Conservation (phyloP, 2,113 vertebrate species). For the Gila orcuttii region DNA sequence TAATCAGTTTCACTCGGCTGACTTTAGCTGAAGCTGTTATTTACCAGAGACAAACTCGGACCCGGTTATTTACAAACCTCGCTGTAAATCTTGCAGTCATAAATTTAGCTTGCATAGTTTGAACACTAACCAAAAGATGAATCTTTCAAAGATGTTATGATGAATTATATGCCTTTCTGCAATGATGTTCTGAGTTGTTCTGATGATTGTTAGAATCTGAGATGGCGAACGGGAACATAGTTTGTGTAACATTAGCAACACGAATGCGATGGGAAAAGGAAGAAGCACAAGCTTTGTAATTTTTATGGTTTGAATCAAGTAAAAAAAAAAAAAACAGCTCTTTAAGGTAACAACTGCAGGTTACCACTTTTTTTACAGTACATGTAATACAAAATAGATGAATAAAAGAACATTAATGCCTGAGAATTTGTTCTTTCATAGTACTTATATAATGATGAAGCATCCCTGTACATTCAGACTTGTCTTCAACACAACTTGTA, state of each 20-base stretch:
- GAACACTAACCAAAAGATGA: conserved; percentile 23
- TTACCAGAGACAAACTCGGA: conserved; percentile 43
- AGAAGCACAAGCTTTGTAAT: too few relatives aligned
- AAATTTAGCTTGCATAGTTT: conserved; percentile 31
- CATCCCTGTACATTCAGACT: not conserved
- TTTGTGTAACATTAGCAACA: too few relatives aligned
- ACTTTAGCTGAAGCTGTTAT: conserved; percentile 41
- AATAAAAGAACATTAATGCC: not conserved
- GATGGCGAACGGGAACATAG: too few relatives aligned
- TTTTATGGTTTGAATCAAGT: too few relatives aligned
- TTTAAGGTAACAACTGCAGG: too few relatives aligned
- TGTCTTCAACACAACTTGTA: not conserved
- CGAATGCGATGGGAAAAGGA: too few relatives aligned
- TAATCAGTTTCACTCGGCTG: conserved; percentile 38
- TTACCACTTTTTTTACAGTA: too few relatives aligned
- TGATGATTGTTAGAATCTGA: too few relatives aligned
- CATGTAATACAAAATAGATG: not conserved
- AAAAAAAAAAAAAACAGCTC: too few relatives aligned
- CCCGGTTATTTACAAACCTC: conserved; percentile 32
- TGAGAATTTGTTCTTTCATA: not conserved
- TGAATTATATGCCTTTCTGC: too few relatives aligned
- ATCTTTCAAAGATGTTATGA: not conserved
- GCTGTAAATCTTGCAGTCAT: conserved; percentile 40
- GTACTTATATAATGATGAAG: not conserved
- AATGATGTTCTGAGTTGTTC: too few relatives aligned